Evolutionary conservation across 2,113 vertebrate species (phyloP), one percentile per base, ranked within the genome.

Genomic region (Callithrix jacchus): DNA sequence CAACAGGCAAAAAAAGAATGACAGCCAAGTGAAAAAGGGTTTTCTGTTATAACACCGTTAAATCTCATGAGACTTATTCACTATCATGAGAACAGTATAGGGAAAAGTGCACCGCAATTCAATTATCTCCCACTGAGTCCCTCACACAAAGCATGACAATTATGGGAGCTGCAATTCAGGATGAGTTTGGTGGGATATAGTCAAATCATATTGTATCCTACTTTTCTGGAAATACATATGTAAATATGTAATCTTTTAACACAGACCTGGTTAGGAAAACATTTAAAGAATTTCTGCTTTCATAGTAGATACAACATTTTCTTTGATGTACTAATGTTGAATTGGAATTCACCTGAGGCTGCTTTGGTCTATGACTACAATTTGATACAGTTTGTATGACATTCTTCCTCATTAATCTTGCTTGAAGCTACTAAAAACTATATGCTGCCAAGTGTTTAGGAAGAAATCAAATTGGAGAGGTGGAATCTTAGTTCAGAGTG

Each of bases 371-470:
- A 18, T 25, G 66, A 5, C 18, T 91, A 49, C 10, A 82, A 56
- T 71, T 52, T 64, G 35, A 64, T 86, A 4, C 27, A 58, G 16
- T 45, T 45, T 92, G 3, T 68, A 30, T 74, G 30, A 10, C 3
- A 66, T 21, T 58, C 3, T 88, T 87, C 82, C 61, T 90, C 42
- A 83, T 93, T 97, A 89, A 74, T 61, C 4, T 92, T 83, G 37
- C 25, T 68, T 30, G 23, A 70, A 73, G 35, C 61, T 92, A 87
- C 52, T 17, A 32, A 88, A 90, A 91, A 45, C 42, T 54, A 73
- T 52, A 47, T 9, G 4, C 25, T 89, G 16, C 5, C 32, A 66
- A 54, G 64, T 45, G 12, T 92, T 93, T 84, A 17, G 17, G 27
- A 13, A 71, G 47, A 81, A 54, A 64, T 68, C 47, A 54, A 35